Conservation (phyloP, 2,797 vertebrate genomes). For the Tenualosa ilisha region DNA sequence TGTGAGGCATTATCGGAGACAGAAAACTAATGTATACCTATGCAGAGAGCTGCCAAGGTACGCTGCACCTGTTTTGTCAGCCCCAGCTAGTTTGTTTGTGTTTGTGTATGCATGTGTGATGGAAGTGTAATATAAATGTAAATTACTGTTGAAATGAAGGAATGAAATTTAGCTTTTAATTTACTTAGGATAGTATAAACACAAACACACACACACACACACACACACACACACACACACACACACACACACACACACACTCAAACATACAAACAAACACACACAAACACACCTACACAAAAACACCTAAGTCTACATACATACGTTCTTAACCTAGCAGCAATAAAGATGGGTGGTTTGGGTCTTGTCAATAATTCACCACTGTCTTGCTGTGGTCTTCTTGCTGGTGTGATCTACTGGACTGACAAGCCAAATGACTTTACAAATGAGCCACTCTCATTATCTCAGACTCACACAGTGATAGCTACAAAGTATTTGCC, state of each 20-base stretch:
- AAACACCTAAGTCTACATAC: background rate
- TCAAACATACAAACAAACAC: no score
- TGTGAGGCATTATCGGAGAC: slow-evolving; percentile 1
- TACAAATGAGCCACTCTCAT: background rate
- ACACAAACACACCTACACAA: background rate
- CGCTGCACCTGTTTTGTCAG: background rate
- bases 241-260: no score
- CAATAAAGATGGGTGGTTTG: background rate
- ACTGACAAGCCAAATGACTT: background rate
- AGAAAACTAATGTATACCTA: background rate
- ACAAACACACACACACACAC: background rate
- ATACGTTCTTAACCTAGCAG: background rate
- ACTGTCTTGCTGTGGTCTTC: background rate
- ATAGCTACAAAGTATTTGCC: background rate
- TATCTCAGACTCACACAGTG: background rate
- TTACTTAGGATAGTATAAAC: slow-evolving; percentile 16
- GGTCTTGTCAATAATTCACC: background rate
- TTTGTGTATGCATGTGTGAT: slow-evolving; percentile 27
- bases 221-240: no score
- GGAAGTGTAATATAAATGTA: slow-evolving; percentile 48
- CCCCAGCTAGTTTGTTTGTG: slow-evolving; percentile 28
- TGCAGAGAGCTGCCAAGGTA: background rate
- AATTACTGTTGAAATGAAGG: slow-evolving; percentile 38
- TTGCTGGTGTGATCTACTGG: background rate
- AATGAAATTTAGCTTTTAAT: slow-evolving; percentile 37